These are phyloP conservation scores for Hydrophis major DNA, from an alignment of 2,797 vertebrate species.

Conservation along the genomic window DNA sequence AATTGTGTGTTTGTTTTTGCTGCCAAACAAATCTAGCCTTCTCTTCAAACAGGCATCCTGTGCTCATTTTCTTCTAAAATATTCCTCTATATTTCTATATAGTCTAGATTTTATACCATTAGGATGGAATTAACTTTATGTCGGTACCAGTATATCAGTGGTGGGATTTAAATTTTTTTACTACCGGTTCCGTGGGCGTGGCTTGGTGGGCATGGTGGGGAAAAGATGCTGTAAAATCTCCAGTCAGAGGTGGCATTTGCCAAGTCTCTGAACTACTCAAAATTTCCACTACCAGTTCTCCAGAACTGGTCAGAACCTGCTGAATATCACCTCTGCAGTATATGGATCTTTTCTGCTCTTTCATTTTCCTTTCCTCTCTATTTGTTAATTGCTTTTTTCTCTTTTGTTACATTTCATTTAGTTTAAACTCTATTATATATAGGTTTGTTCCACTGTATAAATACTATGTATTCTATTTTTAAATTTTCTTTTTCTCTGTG, in stretches of 20 bases:
- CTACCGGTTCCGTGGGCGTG: too few species aligned
- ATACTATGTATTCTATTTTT: not conserved
- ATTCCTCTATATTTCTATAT: not conserved
- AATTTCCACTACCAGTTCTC: too few species aligned
- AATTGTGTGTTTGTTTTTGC: too few species aligned
- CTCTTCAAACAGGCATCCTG: too few species aligned
- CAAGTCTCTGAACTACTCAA: too few species aligned
- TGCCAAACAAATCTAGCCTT: not conserved
- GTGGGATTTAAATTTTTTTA: too few species aligned
- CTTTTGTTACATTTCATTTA: not conserved
- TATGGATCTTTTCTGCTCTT: not conserved
- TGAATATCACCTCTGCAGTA: not conserved
- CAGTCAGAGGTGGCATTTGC: too few species aligned
- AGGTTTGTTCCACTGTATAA: not conserved
- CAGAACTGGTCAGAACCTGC: too few species aligned
- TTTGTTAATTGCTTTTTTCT: not conserved
- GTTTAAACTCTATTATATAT: not conserved
- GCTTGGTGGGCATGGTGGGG: too few species aligned
- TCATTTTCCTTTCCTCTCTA: not conserved
- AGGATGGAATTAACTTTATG: not conserved
- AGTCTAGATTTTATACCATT: not conserved
- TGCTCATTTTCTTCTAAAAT: not conserved
- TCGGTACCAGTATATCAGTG: too few species aligned
- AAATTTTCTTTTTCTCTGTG: not conserved
- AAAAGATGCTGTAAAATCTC: too few species aligned